These are phyloP conservation scores for Drosophila simulans DNA, from an alignment of 1,140 invertebrate species.

Conservation along the genomic window DNA sequence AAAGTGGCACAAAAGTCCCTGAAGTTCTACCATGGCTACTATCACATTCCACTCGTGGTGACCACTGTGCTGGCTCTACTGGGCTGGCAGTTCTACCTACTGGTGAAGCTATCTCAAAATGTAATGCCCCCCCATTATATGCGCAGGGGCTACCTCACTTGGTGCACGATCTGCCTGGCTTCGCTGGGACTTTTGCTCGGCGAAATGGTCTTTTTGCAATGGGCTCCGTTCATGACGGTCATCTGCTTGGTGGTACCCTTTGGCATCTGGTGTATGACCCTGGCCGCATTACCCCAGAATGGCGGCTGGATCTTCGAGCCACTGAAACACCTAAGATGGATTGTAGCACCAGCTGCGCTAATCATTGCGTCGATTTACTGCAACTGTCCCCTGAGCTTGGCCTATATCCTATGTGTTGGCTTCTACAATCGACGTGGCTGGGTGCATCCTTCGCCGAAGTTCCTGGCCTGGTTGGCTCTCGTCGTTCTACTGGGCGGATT, in stretches of 20 bases:
- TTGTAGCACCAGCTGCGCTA: constrained; percentile 41
- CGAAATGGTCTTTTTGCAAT: constrained; percentile 45
- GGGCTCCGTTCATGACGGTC: constrained; percentile 28
- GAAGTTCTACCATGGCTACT: constrained; percentile 91
- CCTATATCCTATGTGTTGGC: constrained; percentile 26
- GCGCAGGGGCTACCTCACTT: not conserved
- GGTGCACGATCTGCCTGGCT: not conserved
- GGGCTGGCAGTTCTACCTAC: constrained; percentile 87
- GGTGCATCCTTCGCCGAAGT: constrained; percentile 12
- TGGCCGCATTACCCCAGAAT: constrained; percentile 19
- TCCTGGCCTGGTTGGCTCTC: constrained; percentile 46
- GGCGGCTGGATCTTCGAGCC: not conserved
- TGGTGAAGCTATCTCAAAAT: constrained; percentile 23
- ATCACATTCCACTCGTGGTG: constrained; percentile 87
- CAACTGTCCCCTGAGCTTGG: constrained; percentile 34
- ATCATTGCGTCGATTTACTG: constrained; percentile 58
- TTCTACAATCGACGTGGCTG: constrained; percentile 41
- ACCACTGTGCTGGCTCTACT: constrained; percentile 86
- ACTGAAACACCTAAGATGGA: constrained; percentile 28
- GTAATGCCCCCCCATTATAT: not conserved
- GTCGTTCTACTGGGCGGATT: constrained; percentile 78
- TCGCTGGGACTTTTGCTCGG: constrained; percentile 19
- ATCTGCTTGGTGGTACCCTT: constrained; percentile 70
- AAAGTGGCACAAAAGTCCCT: constrained; percentile 86
- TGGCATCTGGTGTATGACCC: constrained; percentile 48